Base-by-base conservation (phyloP, 2,113 vertebrate genomes). In the Calonectris borealis region DNA sequence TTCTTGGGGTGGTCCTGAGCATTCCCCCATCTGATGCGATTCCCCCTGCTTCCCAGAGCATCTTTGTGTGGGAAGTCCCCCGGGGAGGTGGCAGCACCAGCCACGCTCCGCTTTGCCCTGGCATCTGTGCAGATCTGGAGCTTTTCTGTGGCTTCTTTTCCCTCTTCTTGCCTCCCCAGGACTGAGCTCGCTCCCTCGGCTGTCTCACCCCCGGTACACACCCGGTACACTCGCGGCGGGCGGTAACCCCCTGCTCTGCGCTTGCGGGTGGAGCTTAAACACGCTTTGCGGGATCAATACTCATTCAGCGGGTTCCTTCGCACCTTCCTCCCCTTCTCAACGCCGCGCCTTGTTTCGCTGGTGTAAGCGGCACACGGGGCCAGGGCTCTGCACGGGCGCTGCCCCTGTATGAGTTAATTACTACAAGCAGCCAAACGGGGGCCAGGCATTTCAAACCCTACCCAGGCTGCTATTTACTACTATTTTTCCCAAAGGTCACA, bases 141-240 rank as follows among this genome's bases (percentile, higher is more conserved):
- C 46, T 9, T 75, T 52, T 40, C 60, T 49, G 27, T 66, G 17
- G 26, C 8, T 82, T 29, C 1, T 9, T 75, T 79, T 58, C 19
- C 40, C 24, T 52, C 18, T 51, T 77, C n/a, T 80, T 40, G 27
- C 34, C 22, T 9, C 16, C 40, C 16, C 20, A n/a, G n/a, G 22
- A 15, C 49, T 73, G 64, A 80, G 32, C 48, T 80, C 0, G 0
- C 9, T 88, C 38, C 27, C 21, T 83, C 4, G 1, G 38, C 21
- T 11, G 1, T 46, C 36, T 51, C 4, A 6, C 14, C 8, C 20
- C 48, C 9, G 4, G 36, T 20, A 24, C 34, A 11, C 9, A 24
- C 22, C 11, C 0, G 0, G 16, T 9, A 11, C 27, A 2, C 11
- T 38, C 20, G 5, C 1, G 5, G 51, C 2, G 2, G 46, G 36